Evolutionary conservation across 2,797 vertebrate genomes (phyloP).

Genomic region (Phrynocephalus vlangalii): DNA sequence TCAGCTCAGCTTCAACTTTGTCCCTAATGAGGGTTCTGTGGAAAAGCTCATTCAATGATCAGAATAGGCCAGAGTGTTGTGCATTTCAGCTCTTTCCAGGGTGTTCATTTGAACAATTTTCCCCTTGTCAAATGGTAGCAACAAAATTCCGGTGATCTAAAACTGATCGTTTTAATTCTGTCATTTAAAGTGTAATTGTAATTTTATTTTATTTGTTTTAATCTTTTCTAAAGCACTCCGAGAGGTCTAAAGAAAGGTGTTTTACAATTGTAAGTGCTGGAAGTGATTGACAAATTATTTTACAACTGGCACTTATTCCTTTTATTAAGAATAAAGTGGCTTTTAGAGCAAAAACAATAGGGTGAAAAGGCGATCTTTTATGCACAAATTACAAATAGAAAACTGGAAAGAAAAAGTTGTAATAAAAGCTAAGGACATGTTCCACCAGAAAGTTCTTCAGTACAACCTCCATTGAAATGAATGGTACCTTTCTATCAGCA

Average conservation of each 20-base stretch:
- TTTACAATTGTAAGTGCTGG: conserved; percentile 73
- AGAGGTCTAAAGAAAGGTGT: conserved; percentile 75
- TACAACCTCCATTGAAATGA: not conserved
- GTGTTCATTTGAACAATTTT: conserved; percentile 60
- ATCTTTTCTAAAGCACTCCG: conserved; percentile 77
- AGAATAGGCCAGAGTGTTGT: conserved; percentile 60
- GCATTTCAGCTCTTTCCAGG: conserved; percentile 60
- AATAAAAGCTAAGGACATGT: conserved; percentile 67
- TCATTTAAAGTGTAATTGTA: conserved; percentile 74
- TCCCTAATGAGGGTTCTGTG: conserved; percentile 53
- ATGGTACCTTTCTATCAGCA: not conserved
- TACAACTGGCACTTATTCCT: conserved; percentile 78
- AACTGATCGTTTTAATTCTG: conserved; percentile 75
- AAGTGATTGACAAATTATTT: conserved; percentile 81
- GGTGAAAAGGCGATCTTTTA: conserved; percentile 76
- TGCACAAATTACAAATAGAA: conserved; percentile 79
- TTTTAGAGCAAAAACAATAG: conserved; percentile 83
- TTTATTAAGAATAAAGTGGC: conserved; percentile 80
- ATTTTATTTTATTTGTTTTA: conserved; percentile 81
- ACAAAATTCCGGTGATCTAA: conserved; percentile 75
- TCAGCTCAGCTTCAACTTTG: conserved; percentile 37
- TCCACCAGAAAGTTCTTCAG: conserved; percentile 10
- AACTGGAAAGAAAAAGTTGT: conserved; percentile 76
- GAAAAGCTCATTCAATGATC: conserved; percentile 58
- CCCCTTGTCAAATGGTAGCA: conserved; percentile 72